Percentiles rank a stretch among this genome's conserved stretches.
phyloP scores from a whole-genome alignment of 2,113 vertebrate species.

The Misgurnus mizolepis region DNA sequence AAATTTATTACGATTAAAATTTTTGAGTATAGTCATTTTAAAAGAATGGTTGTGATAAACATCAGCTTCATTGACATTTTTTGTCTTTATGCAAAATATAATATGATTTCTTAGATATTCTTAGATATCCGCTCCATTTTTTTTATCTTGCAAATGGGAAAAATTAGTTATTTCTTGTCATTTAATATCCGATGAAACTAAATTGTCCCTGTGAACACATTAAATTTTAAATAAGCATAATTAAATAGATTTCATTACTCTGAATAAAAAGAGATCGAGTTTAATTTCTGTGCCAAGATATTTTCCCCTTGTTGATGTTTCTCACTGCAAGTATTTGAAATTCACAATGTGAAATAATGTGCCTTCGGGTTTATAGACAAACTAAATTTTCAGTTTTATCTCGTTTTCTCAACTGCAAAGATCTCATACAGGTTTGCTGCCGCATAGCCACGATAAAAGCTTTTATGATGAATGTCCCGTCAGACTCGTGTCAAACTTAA shows the following conservation, averaged over 20 bases:
- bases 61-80: too few species aligned
- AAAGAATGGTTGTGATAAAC: too few species aligned
- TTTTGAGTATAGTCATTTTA: too few species aligned
- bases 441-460: neutral
- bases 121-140: too few species aligned
- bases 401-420: neutral
- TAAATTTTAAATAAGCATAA: neutral
- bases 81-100: too few species aligned
- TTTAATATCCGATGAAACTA: too few species aligned
- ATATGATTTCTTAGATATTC: too few species aligned
- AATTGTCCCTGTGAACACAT: neutral
- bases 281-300: neutral
- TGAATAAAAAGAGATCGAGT: neutral
- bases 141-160: too few species aligned
- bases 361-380: neutral
- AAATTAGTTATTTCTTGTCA: too few species aligned
- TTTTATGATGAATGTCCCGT: slow-evolving; percentile 20
- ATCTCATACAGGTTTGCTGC: neutral
- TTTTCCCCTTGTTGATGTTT: neutral
- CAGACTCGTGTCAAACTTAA: neutral
- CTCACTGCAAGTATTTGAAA: neutral
- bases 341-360: neutral
- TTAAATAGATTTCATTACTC: neutral
- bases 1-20: too few species aligned
- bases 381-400: neutral